Evolutionary conservation across 2,113 vertebrate species (phyloP), one percentile per base, ranked within the genome.

Genomic region (Connochaetes taurinus): DNA sequence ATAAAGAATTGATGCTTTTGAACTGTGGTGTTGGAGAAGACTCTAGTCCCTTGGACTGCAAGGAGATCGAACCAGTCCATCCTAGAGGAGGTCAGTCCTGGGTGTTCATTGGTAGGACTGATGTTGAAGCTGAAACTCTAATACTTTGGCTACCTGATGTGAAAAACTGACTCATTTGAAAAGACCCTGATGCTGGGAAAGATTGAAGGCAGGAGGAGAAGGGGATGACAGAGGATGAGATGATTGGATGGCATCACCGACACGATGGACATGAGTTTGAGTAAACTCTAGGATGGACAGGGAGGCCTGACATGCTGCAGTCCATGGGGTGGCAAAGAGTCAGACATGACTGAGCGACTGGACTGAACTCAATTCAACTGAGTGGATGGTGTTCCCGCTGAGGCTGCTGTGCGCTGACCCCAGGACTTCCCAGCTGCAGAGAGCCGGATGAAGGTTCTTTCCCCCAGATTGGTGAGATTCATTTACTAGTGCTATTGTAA

Each of bases 221-320:
- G 67, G n/a, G 19, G 67, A 40, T 1, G 2, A 71, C 9, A 12
- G 67, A 71, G 5, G 19, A 23, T 71, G 67, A 71, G n/a, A 71
- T 71, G 64, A 6, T 3, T 71, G 19, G n/a, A 23, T 71, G n/a
- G n/a, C 10, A 71, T 71, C 67, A 71, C n/a, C 2, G 2, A 71
- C 19, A 36, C 0, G 1, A 36, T 36, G 64, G 19, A 71, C 19
- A 23, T 3, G 9, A 36, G 67, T 71, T 23, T 71, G 67, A 71
- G 67, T 23, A 23, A 71, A 40, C n/a, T 71, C n/a, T 23, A 36
- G n/a, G 19, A 71, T 71, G 67, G 67, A 71, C 67, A 71, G n/a
- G 64, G 67, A 23, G 5, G n/a, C 5, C 67, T 71, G 67, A 10
- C 0, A 0, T 71, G 67, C 67, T 40, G 5, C 19, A 40, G 2